A percentile compares a stretch with the other conserved stretches of the same genome.
These are phyloP conservation scores for Perithous albicinctus DNA, from an alignment of 2,888 invertebrate genomes.

Conservation along the genomic window DNA sequence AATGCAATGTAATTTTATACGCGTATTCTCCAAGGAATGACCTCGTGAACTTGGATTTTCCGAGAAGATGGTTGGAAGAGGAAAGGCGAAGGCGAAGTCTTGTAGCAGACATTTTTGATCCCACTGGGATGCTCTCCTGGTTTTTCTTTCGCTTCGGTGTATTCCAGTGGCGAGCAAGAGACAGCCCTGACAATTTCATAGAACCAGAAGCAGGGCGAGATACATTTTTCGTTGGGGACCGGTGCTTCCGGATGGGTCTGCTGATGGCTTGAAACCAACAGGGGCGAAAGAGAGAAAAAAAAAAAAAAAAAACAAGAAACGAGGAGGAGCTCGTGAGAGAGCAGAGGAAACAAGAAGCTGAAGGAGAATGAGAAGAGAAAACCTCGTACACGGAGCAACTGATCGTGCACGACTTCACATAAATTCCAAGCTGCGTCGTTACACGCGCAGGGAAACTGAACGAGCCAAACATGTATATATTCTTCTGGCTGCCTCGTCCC, in stretches of 20 bases:
- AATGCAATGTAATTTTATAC: slow-evolving; percentile 24
- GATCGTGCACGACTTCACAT: slow-evolving; percentile 57
- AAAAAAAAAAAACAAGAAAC: too few relatives aligned
- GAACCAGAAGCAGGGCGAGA: slow-evolving; percentile 14
- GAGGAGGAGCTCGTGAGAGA: background rate
- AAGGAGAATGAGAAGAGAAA: background rate
- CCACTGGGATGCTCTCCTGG: slow-evolving; percentile 38
- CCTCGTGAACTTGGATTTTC: slow-evolving; percentile 33
- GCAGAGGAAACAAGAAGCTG: slow-evolving; percentile 6
- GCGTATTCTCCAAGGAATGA: slow-evolving; percentile 31
- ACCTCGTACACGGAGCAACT: slow-evolving; percentile 16
- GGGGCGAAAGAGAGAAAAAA: background rate
- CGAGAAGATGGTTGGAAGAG: background rate
- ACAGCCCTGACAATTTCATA: slow-evolving; percentile 48
- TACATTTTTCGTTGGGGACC: slow-evolving; percentile 28
- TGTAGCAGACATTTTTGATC: slow-evolving; percentile 33
- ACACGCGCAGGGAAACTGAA: slow-evolving; percentile 33
- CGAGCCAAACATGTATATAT: slow-evolving; percentile 24
- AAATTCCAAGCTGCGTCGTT: slow-evolving; percentile 46
- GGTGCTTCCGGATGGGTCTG: slow-evolving; percentile 12
- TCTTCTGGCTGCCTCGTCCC: background rate
- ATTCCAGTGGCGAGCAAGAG: slow-evolving; percentile 29
- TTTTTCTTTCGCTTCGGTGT: slow-evolving; percentile 15
- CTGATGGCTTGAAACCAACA: slow-evolving; percentile 10
- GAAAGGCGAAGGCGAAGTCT: background rate